These are phyloP conservation scores for Megaleporinus macrocephalus DNA, from an alignment of 2,113 vertebrate species.

Conservation along the genomic window DNA sequence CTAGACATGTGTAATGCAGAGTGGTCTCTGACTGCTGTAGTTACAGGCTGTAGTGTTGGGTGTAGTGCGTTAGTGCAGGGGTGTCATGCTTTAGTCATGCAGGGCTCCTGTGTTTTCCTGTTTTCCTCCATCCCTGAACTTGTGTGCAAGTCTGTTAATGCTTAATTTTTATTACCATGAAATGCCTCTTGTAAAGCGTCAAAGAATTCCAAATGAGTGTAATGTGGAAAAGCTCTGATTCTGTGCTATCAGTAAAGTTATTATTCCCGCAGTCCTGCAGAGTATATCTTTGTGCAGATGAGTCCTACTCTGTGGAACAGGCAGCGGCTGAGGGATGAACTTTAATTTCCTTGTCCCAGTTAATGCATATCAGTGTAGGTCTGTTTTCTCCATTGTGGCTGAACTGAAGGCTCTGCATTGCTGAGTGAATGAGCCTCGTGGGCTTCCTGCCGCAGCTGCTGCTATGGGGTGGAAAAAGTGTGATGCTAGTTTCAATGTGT, in stretches of 20 bases:
- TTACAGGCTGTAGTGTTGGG: no score
- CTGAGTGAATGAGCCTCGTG: slow-evolving; percentile 26
- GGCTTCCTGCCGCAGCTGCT: slow-evolving; percentile 29
- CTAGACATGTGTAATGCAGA: no score
- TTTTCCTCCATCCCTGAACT: no score
- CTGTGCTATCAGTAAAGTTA: not conserved
- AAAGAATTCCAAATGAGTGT: not conserved
- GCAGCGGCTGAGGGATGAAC: not conserved
- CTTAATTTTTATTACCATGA: not conserved
- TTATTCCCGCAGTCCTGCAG: no score
- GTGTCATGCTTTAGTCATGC: not conserved
- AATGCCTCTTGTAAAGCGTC: not conserved
- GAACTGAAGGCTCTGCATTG: slow-evolving; percentile 51
- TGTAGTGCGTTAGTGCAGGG: not conserved
- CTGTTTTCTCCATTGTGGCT: slow-evolving; percentile 65
- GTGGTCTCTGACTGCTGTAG: no score
- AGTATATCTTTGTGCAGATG: no score
- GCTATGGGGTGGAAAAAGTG: slow-evolving; percentile 56
- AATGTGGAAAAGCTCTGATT: not conserved
- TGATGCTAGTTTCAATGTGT: slow-evolving; percentile 24
- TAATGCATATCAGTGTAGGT: slow-evolving; percentile 49
- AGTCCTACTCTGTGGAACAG: not conserved
- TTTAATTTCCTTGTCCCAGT: slow-evolving; percentile 3
- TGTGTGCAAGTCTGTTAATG: not conserved
- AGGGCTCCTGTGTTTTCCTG: not conserved